Conservation (phyloP, 30 jellyfish, hydroid and myxozoan species). For the Pelagia noctiluca region DNA sequence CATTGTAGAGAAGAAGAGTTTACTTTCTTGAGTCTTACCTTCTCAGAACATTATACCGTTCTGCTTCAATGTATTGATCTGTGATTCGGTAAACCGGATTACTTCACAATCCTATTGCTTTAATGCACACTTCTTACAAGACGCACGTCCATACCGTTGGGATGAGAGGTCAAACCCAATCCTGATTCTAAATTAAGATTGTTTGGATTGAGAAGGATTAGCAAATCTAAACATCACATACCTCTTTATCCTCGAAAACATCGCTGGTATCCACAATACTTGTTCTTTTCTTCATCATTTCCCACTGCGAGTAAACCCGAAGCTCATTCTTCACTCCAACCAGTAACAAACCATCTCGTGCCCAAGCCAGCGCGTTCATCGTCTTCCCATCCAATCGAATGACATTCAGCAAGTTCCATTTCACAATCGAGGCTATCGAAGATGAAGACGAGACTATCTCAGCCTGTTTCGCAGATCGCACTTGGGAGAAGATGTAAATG, state of each 20-base stretch:
- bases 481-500: slow-evolving; percentile 52
- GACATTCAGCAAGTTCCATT: slow-evolving; percentile 78
- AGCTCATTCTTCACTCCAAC: slow-evolving; percentile 97
- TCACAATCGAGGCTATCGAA: slow-evolving; percentile 48
- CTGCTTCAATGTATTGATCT: too few species aligned
- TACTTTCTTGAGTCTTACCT: too few species aligned
- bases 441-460: slow-evolving; percentile 60
- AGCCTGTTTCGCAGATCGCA: slow-evolving; percentile 37
- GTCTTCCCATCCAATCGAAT: slow-evolving; percentile 64
- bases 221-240: slow-evolving; percentile 2
- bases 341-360: slow-evolving; percentile 92
- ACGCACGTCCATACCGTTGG: too few species aligned
- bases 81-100: too few species aligned
- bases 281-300: slow-evolving; percentile 43
- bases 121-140: too few species aligned
- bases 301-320: slow-evolving; percentile 99
- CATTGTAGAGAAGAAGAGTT: too few species aligned
- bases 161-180: too few species aligned
- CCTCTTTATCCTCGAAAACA: slow-evolving; percentile 41
- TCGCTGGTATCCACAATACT: not conserved
- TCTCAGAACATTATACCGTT: too few species aligned
- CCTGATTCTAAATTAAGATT: too few species aligned
- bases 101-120: too few species aligned
- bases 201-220: not conserved
- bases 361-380: slow-evolving; percentile 93